These are phyloP conservation scores for Brachynemurus nebulosus DNA, from an alignment of 2,888 invertebrate genomes.

Conservation along the genomic window DNA sequence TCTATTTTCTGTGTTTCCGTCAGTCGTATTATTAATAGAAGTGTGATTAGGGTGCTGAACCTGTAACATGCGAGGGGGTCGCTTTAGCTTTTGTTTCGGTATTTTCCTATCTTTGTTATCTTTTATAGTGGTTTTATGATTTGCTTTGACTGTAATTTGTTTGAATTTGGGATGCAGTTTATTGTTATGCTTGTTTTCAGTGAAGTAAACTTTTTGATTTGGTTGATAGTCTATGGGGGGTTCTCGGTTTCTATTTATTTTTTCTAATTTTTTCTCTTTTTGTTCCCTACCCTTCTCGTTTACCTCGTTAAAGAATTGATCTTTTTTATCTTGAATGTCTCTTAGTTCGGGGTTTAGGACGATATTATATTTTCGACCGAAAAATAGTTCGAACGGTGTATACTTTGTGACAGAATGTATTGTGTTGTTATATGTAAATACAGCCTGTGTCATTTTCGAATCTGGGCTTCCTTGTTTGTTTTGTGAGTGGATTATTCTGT, in stretches of 20 bases:
- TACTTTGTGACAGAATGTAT: background rate
- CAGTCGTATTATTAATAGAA: too few species aligned
- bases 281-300: too few species aligned
- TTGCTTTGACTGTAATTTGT: background rate
- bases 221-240: background rate
- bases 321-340: slow-evolving; percentile 4
- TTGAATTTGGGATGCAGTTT: background rate
- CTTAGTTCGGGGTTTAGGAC: background rate
- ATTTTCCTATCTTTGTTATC: background rate
- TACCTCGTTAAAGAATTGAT: slow-evolving; percentile 7
- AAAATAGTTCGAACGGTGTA: slow-evolving; percentile 1
- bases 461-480: background rate
- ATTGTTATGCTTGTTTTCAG: background rate
- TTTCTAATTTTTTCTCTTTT: slow-evolving; percentile 8
- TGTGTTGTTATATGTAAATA: slow-evolving; percentile 1
- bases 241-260: slow-evolving; percentile 11
- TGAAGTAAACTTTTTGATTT: background rate
- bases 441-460: background rate
- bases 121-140: background rate
- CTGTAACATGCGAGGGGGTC: background rate
- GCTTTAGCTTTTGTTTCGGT: background rate
- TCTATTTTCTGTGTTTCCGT: slow-evolving; percentile 5
- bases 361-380: background rate
- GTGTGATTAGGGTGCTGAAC: too few species aligned
- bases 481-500: background rate